phyloP scores from a whole-genome alignment of 2,113 vertebrate genomes.

The Hemibagrus wyckioides region DNA sequence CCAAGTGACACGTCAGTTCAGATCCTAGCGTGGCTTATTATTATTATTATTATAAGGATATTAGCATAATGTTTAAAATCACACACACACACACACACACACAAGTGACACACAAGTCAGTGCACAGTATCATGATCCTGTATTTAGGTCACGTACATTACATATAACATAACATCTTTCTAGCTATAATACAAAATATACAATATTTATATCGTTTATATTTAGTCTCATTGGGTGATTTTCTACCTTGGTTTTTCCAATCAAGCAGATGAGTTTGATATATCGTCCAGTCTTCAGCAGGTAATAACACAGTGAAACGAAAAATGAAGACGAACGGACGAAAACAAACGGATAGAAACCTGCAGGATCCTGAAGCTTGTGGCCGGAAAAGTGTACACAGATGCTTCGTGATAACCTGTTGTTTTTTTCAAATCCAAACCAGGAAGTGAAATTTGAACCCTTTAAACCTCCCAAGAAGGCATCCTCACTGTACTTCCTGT shows the following conservation, averaged over 20 bases:
- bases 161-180: constrained; percentile 1
- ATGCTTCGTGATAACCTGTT: too few species aligned
- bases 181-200: constrained; percentile 8
- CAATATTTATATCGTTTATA: constrained; percentile 10
- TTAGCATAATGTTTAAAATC: not conserved
- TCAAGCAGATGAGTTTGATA: not conserved
- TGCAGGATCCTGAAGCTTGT: not conserved
- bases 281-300: not conserved
- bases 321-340: not conserved
- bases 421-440: too few species aligned
- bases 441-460: too few species aligned
- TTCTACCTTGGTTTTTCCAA: not conserved
- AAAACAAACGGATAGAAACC: not conserved
- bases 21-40: too few species aligned
- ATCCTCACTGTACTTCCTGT: too few species aligned
- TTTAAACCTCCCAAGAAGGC: too few species aligned
- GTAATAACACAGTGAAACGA: not conserved
- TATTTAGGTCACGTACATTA: constrained; percentile 9
- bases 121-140: not conserved
- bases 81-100: not conserved
- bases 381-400: not conserved
- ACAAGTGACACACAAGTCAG: not conserved
- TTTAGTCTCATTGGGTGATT: not conserved
- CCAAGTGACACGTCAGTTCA: too few species aligned
- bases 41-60: too few species aligned